Evolutionary conservation across 23 tunicate species (phyloP), one percentile per base, ranked within the genome.

Genomic region (Clavelina lepadiformis): DNA sequence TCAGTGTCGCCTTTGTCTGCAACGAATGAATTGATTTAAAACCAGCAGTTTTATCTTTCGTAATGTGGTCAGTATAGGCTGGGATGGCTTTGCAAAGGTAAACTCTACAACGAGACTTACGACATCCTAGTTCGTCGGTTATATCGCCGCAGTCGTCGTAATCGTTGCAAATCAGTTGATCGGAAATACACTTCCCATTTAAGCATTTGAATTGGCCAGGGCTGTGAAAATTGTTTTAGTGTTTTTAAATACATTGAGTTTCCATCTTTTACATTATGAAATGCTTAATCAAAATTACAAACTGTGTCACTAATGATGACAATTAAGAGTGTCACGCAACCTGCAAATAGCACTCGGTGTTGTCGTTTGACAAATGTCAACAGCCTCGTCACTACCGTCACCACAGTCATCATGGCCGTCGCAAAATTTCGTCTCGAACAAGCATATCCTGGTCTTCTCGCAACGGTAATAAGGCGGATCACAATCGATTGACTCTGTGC

Each of bases 1-100:
- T 67, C 77, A 24, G 84, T 87, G 35, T 87, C 85, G 22, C 95
- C 95, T 64, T 77, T 86, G 64, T 77, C 95, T 86, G 79, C 38
- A 73, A 73, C 1, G 20, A 7, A 8, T 60, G 30, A 15, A 54
- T 18, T 54, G 60, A 54, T 41, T 41, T 41, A 41, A 41, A 11
- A 8, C 11, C 49, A 41, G 49, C 11, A 15, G 11, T 8, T 8
- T 41, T 11, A 41, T 41, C 11, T 8, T 8, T 41, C 49, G 13
- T 41, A 41, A 8, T 41, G 49, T 41, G 49, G 15, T 41, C 11
- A 41, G 15, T 41, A 8, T 15, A 11, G 11, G 11, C 49, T 11
- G 15, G 15, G 11, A 11, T 41, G 15, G 15, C 49, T 8, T 11
- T 41, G 15, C 49, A 41, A n/a, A n/a, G n/a, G 61, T 61, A 28